These are phyloP conservation scores for Helicoverpa armigera DNA, from an alignment of 1,140 invertebrate species.

Conservation along the genomic window DNA sequence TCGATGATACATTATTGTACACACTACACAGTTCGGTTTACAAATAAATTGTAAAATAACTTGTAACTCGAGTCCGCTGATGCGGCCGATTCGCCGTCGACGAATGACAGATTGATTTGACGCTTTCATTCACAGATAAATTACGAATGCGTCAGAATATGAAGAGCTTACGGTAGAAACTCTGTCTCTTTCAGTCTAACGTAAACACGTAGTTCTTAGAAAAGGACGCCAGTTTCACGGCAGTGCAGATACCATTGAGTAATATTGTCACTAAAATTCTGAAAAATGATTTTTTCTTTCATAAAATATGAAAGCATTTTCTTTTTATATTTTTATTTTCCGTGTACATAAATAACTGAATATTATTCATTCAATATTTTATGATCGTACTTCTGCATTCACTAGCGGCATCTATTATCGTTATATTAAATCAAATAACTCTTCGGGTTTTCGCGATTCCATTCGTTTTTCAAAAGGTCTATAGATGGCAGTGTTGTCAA, in stretches of 20 bases:
- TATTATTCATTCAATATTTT: too few species aligned
- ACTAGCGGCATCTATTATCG: not conserved
- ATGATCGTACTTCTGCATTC: too few species aligned
- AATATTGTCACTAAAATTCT: too few species aligned
- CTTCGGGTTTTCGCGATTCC: too few species aligned
- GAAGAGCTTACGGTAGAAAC: not conserved
- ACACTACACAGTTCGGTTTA: conserved; percentile 18
- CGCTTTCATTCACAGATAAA: conserved; percentile 29
- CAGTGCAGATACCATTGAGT: conserved; percentile 13
- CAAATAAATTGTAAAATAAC: conserved; percentile 29
- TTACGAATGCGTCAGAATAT: conserved; percentile 6
- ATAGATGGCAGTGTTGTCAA: not conserved
- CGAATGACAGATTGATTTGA: conserved; percentile 40
- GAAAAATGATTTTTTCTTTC: too few species aligned
- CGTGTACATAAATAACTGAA: too few species aligned
- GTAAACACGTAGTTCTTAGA: too few species aligned
- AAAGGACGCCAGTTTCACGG: not conserved
- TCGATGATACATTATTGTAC: conserved; percentile 36
- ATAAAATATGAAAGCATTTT: not conserved
- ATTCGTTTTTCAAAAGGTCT: not conserved
- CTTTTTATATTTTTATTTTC: too few species aligned
- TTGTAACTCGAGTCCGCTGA: conserved; percentile 26
- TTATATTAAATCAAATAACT: too few species aligned
- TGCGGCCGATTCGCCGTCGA: conserved; percentile 41
- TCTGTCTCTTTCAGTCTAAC: conserved; percentile 10